Conservation (phyloP, 2,797 vertebrate species). For the Sebastes paucispinis region DNA sequence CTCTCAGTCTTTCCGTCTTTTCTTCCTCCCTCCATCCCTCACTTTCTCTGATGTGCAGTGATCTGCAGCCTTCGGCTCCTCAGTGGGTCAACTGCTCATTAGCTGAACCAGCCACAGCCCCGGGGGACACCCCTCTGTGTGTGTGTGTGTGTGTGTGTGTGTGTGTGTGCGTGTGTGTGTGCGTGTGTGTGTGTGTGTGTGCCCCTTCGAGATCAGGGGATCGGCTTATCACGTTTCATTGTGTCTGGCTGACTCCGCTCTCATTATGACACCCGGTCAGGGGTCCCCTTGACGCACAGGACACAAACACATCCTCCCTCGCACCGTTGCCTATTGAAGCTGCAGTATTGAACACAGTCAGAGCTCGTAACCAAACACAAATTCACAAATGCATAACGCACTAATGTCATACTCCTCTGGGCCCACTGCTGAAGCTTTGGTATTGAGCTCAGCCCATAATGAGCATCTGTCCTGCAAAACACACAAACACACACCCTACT, state of each 20-base stretch:
- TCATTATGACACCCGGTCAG: constrained; percentile 79
- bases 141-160: constrained; percentile 15
- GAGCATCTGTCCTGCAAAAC: constrained; percentile 29
- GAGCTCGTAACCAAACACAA: constrained; percentile 49
- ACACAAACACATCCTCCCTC: constrained; percentile 28
- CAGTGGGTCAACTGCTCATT: constrained; percentile 83
- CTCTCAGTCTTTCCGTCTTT: constrained; percentile 17
- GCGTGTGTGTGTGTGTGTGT: constrained; percentile 24
- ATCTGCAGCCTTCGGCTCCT: constrained; percentile 70
- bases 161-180: constrained; percentile 16
- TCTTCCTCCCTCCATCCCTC: constrained; percentile 31
- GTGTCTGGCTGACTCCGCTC: constrained; percentile 76
- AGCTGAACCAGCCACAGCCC: constrained; percentile 74
- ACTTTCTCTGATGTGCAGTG: constrained; percentile 63
- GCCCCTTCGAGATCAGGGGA: constrained; percentile 64
- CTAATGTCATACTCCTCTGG: constrained; percentile 51
- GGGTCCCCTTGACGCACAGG: constrained; percentile 63
- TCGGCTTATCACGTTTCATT: constrained; percentile 78
- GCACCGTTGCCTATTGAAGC: constrained; percentile 21
- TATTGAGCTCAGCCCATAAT: constrained; percentile 52
- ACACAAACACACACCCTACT: constrained; percentile 61
- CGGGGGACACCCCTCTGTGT: constrained; percentile 61
- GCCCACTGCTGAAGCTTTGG: constrained; percentile 25
- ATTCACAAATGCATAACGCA: constrained; percentile 39
- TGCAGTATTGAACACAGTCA: constrained; percentile 23